Base-by-base conservation (phyloP, 2,797 vertebrate species). In the Mormyrus proboscirostris region DNA sequence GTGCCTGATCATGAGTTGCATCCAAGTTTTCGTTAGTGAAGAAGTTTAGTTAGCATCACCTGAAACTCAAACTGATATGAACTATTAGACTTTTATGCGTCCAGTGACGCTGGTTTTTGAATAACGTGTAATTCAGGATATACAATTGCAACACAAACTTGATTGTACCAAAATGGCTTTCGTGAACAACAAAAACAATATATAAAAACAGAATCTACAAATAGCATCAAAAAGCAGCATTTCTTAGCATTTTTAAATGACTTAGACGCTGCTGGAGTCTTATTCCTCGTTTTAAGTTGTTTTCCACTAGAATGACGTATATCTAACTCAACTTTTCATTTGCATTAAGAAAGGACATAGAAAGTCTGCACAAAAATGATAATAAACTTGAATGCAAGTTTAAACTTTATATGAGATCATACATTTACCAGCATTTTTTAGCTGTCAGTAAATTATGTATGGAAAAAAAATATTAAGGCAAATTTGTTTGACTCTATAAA, bases 281-380 rank as follows among this genome's bases (percentile, higher is more conserved):
- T 38, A 47, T 82, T 82, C 41, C 44, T 82, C 76, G 69, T 76
- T 76, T 41, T 41, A 76, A 47, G 76, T 82, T 82, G 76, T 82
- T 82, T 82, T 82, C 76, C 41, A 47, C 41, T 44, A 82, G 41
- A 44, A 82, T 82, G 44, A 82, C 76, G 76, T 82, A n/a, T 44
- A 82, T 82, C 38, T 82, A 47, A 47, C 76, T 47, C 41, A 22
- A 47, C 76, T 47, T 44, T 82, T 47, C 38, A 82, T 47, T 44
- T 82, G 19, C 76, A 44, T 44, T 82, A 47, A 44, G 76, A 44
- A 82, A n/a, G 41, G 41, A 47, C 14, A 82, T 3, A 82, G 19
- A 82, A 82, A 82, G 38, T 47, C 83, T 85, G 49, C 49, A 85
- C 83, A 51, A 85, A 85, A 85, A 82, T 82, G 44, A 85, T 85